Base-by-base conservation (phyloP, 2,797 vertebrate species). In the Micropoecilia bifurca region DNA sequence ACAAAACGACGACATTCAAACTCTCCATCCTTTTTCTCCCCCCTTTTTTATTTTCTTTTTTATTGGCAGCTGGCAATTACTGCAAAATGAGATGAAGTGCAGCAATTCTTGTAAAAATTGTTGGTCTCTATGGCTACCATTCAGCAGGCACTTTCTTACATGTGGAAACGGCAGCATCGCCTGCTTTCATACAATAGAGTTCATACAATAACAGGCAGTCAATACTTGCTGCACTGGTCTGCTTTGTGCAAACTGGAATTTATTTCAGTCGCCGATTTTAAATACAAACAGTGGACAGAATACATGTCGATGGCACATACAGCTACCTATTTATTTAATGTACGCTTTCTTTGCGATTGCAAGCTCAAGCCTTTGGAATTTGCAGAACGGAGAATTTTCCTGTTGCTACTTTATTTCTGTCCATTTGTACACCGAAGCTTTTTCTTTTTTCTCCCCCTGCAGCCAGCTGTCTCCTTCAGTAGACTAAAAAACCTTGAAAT, bases 51-150 rank as follows among this genome's bases (percentile, higher is more conserved):
- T 12, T 28, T 63, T 68, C 1, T 18, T 63, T 68, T 36, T 80
- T 59, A 33, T 66, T n/a, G 43, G 45, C 47, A 79, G 76, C 57
- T 46, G 30, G 41, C 53, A 63, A 71, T 84, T 71, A 82, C 48
- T 14, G 8, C 68, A 77, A 63, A 48, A 74, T 75, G 66, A 84
- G 72, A 53, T 78, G 74, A 57, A 80, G 57, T 71, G 45, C 50
- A 50, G 20, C 43, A 73, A 6, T 81, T 78, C 22, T 20, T 63
- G 59, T 43, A 73, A 61, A 68, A 80, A 71, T 41, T 30, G 50
- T 74, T 79, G 41, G 76, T 89, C 39, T 66, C 75, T 75, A 87
- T 82, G 69, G 77, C 63, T 46, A 83, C 78, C 53, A 6, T 50
- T 63, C 43, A 57, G 33, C 22, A 28, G 36, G 47, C 43, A 73